Base-by-base conservation (phyloP, 2,888 invertebrate species). In the Thysanoteuthis rhombus region DNA sequence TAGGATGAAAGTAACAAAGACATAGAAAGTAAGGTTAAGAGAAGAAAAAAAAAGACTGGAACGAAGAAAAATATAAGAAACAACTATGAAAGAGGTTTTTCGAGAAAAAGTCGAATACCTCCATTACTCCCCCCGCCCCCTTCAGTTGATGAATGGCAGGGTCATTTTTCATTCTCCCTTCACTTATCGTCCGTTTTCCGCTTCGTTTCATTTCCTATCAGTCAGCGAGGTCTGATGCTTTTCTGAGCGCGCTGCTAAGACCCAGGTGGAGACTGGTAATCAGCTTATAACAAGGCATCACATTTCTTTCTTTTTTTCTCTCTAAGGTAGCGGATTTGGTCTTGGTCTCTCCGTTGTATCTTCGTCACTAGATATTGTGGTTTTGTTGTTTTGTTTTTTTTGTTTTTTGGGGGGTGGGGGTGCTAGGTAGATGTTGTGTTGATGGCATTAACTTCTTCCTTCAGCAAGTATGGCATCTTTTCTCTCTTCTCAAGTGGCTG, bases 111-210 rank as follows among this genome's bases (percentile, higher is more conserved):
- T 75, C 36, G n/a, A n/a, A 75, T 12, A 75, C 12, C 16, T 58
- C 28, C 58, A 6, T 58, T 28, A 1, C 58, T 12, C 42, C 45
- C 45, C 45, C 12, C 42, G 12, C 47, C 47, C 22, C 22, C 25
- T 36, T 12, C n/a, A 75, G 75, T 25, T 75, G 75, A 75, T 75
- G 75, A 75, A 75, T 75, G 75, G 36, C n/a, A 16, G 36, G 75
- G 75, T 75, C n/a, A 75, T 75, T 75, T 75, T 75, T 75, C 75
- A 75, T 75, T 3, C 36, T 75, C n/a, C 75, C 75, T 75, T 75
- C 75, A 75, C n/a, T 75, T 75, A 75, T 75, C 75, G n/a, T 75
- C 75, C 75, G n/a, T n/a, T 75, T 75, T 75, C 75, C n/a, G 75
- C 75, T 16, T 75, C 75, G 75, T 75, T 75, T 75, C 10, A 16